A percentile compares a stretch with the other conserved stretches of the same genome.
These are phyloP conservation scores for Drosophila limbata DNA, from an alignment of 2,888 invertebrate species.

Conservation along the genomic window DNA sequence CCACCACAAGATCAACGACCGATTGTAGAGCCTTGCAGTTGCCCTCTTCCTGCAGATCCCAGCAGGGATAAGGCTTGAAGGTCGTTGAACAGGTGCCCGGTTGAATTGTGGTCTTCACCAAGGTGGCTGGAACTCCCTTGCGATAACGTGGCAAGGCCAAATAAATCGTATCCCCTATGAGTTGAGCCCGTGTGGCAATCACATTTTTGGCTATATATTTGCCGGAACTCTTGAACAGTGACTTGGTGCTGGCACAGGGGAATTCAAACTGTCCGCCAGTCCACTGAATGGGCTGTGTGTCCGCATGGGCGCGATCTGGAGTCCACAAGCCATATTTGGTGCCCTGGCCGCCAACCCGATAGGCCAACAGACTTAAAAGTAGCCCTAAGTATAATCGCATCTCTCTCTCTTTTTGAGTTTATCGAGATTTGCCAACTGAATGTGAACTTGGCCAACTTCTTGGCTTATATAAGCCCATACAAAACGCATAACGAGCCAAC, in stretches of 20 bases:
- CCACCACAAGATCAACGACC: conserved; percentile 89
- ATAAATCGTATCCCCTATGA: conserved; percentile 87
- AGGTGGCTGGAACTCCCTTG: conserved; percentile 89
- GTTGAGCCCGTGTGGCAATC: conserved; percentile 88
- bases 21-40: conserved; percentile 89
- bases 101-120: conserved; percentile 87
- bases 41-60: conserved; percentile 88
- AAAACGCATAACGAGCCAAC: conserved; percentile 5
- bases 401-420: not conserved
- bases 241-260: conserved; percentile 86
- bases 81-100: conserved; percentile 86
- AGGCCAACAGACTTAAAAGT: conserved; percentile 32
- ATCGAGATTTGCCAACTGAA: conserved; percentile 1
- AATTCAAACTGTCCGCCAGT: conserved; percentile 86
- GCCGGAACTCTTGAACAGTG: conserved; percentile 87
- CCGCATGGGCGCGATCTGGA: conserved; percentile 73
- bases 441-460: conserved; percentile 17
- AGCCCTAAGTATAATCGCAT: conserved; percentile 49
- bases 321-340: conserved; percentile 82
- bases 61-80: conserved; percentile 88
- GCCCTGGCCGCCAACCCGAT: conserved; percentile 49
- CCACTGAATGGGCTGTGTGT: conserved; percentile 84
- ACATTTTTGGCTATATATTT: conserved; percentile 87
- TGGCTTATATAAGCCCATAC: conserved; percentile 64
- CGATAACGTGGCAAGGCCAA: conserved; percentile 88